phyloP scores from a whole-genome alignment of 2,888 invertebrate species.

The Eurois occulta region DNA sequence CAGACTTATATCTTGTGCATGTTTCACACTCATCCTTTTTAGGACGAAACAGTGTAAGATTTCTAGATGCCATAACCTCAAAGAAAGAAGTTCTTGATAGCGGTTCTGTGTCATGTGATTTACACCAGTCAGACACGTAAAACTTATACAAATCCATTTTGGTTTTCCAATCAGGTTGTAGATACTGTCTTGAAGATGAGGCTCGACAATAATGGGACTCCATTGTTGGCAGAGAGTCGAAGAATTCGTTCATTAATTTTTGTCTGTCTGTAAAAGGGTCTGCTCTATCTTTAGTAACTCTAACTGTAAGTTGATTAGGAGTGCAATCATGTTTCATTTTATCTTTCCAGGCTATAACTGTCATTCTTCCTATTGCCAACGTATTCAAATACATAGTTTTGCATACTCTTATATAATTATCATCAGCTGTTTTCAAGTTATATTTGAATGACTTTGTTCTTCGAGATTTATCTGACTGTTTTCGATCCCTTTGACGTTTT shows the following conservation, averaged over 20 bases:
- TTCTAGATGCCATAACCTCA: conserved; percentile 14
- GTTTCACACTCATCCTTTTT: conserved; percentile 10
- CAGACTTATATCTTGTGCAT: conserved; percentile 9
- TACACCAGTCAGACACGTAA: conserved; percentile 39
- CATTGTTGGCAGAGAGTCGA: conserved; percentile 26
- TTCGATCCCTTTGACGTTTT: conserved; percentile 47
- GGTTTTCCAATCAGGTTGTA: conserved; percentile 29
- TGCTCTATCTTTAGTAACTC: conserved; percentile 12
- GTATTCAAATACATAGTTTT: conserved; percentile 46
- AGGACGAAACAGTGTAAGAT: conserved; percentile 10
- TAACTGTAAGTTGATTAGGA: conserved; percentile 24
- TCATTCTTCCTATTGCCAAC: conserved; percentile 42
- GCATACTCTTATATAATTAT: conserved; percentile 27
- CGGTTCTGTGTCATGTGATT: conserved; percentile 20
- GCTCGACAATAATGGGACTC: conserved; percentile 43
- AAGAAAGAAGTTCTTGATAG: conserved; percentile 19
- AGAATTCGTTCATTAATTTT: conserved; percentile 30
- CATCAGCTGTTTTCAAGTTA: conserved; percentile 32
- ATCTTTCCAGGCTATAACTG: conserved; percentile 42
- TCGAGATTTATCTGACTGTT: conserved; percentile 31
- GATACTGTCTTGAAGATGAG: conserved; percentile 22
- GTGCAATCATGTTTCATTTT: conserved; percentile 31
- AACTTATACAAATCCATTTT: conserved; percentile 31
- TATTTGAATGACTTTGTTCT: conserved; percentile 41
- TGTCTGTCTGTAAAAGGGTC: conserved; percentile 11